Percentiles rank a stretch among this genome's conserved stretches.
Evolutionary conservation across 2,113 vertebrate species (phyloP).

Genomic region (Parotia lawesii): DNA sequence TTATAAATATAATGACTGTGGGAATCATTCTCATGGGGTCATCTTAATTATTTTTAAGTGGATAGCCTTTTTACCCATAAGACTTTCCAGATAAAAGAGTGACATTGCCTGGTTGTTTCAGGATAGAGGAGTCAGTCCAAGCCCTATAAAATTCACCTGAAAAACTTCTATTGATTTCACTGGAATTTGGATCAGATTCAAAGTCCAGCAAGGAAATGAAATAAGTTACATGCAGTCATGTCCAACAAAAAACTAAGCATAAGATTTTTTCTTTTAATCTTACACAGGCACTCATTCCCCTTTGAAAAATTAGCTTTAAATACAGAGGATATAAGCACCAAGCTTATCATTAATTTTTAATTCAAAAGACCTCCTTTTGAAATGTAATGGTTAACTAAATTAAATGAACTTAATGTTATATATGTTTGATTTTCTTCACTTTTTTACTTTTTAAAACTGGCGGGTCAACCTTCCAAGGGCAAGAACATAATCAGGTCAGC

Average conservation of each 20-base stretch:
- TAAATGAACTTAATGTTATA: background rate
- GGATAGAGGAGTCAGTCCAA: background rate
- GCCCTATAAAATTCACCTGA: background rate
- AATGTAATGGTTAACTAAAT: constrained; percentile 22
- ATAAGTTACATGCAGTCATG: background rate
- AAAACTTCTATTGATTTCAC: constrained; percentile 24
- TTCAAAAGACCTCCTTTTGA: background rate
- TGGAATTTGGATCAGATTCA: constrained; percentile 3
- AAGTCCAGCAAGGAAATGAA: constrained; percentile 1
- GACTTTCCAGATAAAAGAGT: background rate
- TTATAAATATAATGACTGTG: constrained; percentile 2
- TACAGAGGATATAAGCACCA: constrained; percentile 8
- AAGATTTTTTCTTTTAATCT: background rate
- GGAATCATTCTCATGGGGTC: constrained; percentile 2
- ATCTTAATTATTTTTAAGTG: constrained; percentile 25
- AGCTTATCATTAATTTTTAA: constrained; percentile 17
- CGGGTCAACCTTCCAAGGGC: constrained; percentile 56
- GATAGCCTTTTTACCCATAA: background rate
- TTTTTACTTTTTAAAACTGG: constrained; percentile 45
- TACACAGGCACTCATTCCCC: background rate
- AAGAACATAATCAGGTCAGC: constrained; percentile 61
- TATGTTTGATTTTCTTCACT: constrained; percentile 24
- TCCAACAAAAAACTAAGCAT: background rate
- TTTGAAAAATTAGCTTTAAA: constrained; percentile 36
- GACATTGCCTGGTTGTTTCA: background rate